A percentile compares a stretch with the other conserved stretches of the same genome.
phyloP scores from a whole-genome alignment of 2,888 invertebrate species.

The Diadegma fenestrale region DNA sequence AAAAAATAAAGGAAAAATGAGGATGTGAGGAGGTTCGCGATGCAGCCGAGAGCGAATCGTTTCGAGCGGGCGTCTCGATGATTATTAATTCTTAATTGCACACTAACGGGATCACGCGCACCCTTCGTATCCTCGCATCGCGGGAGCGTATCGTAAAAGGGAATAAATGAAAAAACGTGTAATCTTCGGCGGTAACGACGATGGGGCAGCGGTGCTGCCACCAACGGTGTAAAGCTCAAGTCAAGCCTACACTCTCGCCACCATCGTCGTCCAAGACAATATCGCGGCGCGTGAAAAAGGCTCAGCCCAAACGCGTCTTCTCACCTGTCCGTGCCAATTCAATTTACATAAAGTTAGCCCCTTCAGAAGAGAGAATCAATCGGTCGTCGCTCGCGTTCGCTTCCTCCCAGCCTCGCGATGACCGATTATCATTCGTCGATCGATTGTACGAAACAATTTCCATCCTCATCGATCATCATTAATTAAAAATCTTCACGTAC shows the following conservation, averaged over 20 bases:
- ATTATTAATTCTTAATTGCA: slow-evolving; percentile 72
- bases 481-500: slow-evolving; percentile 46
- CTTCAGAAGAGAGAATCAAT: slow-evolving; percentile 35
- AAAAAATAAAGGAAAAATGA: slow-evolving; percentile 15
- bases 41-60: slow-evolving; percentile 42
- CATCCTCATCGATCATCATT: slow-evolving; percentile 64
- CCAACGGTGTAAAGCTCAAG: slow-evolving; percentile 17
- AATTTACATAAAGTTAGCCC: slow-evolving; percentile 68
- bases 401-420: slow-evolving; percentile 30
- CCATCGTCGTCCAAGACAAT: slow-evolving; percentile 23
- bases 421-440: slow-evolving; percentile 39
- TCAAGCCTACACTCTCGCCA: slow-evolving; percentile 22
- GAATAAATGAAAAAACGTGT: slow-evolving; percentile 56
- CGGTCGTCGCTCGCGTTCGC: slow-evolving; percentile 6
- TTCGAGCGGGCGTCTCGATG: slow-evolving; percentile 54
- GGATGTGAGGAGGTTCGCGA: slow-evolving; percentile 25
- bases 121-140: slow-evolving; percentile 1
- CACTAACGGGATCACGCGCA: slow-evolving; percentile 60
- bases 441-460: slow-evolving; percentile 32
- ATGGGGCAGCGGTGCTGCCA: slow-evolving; percentile 30
- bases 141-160: slow-evolving; percentile 20
- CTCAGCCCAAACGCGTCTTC: slow-evolving; percentile 55
- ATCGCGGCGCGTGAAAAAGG: slow-evolving; percentile 44
- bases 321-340: slow-evolving; percentile 65
- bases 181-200: slow-evolving; percentile 50